phyloP scores from a whole-genome alignment of 92 coral and sea anemone species.

The Palythoa grandis region DNA sequence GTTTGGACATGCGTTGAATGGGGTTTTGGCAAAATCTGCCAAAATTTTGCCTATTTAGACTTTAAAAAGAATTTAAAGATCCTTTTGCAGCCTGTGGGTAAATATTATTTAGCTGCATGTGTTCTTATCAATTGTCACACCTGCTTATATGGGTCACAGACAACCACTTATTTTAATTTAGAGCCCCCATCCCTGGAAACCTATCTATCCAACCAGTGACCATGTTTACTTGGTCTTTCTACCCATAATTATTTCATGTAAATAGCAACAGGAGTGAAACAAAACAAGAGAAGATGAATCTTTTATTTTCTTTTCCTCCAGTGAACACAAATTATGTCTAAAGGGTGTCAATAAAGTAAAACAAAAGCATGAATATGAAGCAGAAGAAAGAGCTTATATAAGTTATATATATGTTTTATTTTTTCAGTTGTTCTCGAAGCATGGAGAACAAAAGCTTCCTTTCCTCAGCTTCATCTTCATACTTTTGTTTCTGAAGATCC shows the following conservation, averaged over 20 bases:
- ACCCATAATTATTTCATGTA: conserved; percentile 27
- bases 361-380: conserved; percentile 51
- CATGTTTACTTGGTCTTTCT: conserved; percentile 1
- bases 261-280: conserved; percentile 53
- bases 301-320: conserved; percentile 52
- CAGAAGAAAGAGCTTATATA: conserved; percentile 52
- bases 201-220: conserved; percentile 44
- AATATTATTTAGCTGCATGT: conserved; percentile 66
- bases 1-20: conserved; percentile 64
- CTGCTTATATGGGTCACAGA: conserved; percentile 59
- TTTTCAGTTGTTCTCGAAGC: conserved; percentile 45
- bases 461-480: conserved; percentile 61
- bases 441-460: conserved; percentile 51
- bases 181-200: conserved; percentile 59
- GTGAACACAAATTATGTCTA: conserved; percentile 44
- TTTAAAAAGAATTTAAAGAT: conserved; percentile 67
- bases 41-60: conserved; percentile 70
- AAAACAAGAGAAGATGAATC: conserved; percentile 53
- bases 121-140: conserved; percentile 50
- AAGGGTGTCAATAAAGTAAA: conserved; percentile 50
- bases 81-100: conserved; percentile 71
- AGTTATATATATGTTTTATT: conserved; percentile 44
- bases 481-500: conserved; percentile 51
- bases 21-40: conserved; percentile 79
- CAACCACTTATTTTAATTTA: conserved; percentile 56